Conservation (phyloP, 2,888 invertebrate genomes). For the Molanna angustata region DNA sequence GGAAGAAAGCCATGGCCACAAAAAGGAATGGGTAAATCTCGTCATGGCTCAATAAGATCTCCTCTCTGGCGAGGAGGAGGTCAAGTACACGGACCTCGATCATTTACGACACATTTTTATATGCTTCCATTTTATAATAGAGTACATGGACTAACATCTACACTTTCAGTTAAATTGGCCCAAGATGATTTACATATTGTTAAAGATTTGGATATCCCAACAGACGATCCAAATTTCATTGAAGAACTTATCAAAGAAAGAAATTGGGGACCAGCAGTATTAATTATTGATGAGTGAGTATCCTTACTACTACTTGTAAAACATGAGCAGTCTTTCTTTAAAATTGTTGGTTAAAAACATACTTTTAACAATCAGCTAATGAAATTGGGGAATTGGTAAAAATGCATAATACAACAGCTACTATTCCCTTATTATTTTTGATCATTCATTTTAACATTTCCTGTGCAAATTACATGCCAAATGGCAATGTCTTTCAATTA, state of each 20-base stretch:
- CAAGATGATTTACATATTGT: conserved; percentile 96
- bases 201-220: conserved; percentile 80
- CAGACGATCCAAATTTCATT: conserved; percentile 74
- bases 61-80: conserved; percentile 87
- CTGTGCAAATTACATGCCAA: no score
- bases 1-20: conserved; percentile 97
- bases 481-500: no score
- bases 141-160: conserved; percentile 76
- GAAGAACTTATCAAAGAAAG: conserved; percentile 76
- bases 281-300: conserved; percentile 88
- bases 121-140: conserved; percentile 84
- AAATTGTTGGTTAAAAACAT: background rate
- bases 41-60: conserved; percentile 90
- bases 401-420: no score
- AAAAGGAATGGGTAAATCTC: conserved; percentile 85
- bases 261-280: conserved; percentile 94
- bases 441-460: no score
- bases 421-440: no score
- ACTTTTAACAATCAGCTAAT: background rate
- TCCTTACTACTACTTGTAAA: background rate
- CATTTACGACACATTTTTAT: conserved; percentile 87
- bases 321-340: conserved; percentile 16
- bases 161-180: conserved; percentile 86
- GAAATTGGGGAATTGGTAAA: no score
- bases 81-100: conserved; percentile 84